Evolutionary conservation across 2,888 invertebrate genomes (phyloP), one percentile per base, ranked within the genome.

Genomic region (Eremobia ochroleuca): DNA sequence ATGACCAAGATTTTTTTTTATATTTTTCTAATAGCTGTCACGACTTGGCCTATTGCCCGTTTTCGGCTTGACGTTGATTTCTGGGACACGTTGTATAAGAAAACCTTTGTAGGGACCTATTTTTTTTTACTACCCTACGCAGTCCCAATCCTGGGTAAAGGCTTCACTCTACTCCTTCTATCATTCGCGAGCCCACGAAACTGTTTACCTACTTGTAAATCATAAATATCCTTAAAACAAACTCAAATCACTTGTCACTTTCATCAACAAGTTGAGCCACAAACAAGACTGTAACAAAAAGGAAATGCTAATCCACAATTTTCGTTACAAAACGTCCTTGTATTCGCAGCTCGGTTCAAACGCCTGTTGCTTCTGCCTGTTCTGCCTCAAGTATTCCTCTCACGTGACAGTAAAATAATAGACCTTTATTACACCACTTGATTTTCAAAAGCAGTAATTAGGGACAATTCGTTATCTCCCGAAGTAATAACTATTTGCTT

Each of bases 401-500:
- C 71, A 69, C 83, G 49, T 74, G 64, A 62, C 70, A 55, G 64
- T 58, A 55, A 55, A 55, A 70, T 73, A 72, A 73, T 25, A 76
- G 40, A 40, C 73, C 73, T 74, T 71, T 76, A 73, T 77, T 55
- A 55, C 34, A 37, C 61, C 71, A 66, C 72, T 83, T 85, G 73
- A 79, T 76, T 81, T 70, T 76, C 62, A 49, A 74, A 81, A 81
- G 37, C 71, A 72, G 66, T 79, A 74, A 76, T 79, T 75, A 68
- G 15, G 70, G 46, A 59, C 28, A 73, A 67, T 82, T 79, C 25
- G 64, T 70, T 83, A 86, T 75, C 67, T 64, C 18, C 40, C 43
- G 21, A 74, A 75, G 58, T 73, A 79, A 78, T 81, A 81, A 86
- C 43, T 79, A 85, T 86, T 86, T 87, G 70, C 28, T 84, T 87